Evolutionary conservation across 2,888 invertebrate species (phyloP), one percentile per base, ranked within the genome.

Genomic region (Torymus tubicola): DNA sequence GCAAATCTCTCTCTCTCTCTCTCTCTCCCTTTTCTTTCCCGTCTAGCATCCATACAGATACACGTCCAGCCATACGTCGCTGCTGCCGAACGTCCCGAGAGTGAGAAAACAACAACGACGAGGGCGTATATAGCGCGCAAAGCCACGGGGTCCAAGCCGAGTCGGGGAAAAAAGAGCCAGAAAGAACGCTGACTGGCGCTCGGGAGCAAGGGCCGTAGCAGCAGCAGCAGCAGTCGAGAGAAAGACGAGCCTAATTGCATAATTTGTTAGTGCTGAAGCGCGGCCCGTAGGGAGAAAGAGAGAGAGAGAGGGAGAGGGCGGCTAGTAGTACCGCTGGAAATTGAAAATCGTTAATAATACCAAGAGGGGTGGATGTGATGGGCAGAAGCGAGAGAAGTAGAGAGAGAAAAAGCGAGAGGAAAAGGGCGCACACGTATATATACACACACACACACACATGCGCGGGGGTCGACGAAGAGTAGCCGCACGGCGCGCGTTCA

Each of bases 261-360:
- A 86, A 88, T 88, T 88, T 87, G 88, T 87, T 86, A 86, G 84
- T 84, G 84, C 84, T 84, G 81, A 85, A 83, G 83, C 77, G 42
- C 65, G 16, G 31, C n/a, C 42, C 42, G 18, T 8, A 55, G 31
- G 58, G 65, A 11, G n/a, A 31, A n/a, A n/a, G 71, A 10, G 57
- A 24, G 63, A 42, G 76, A 50, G 53, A 24, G 53, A 16, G 72
- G 5, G 57, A 31, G 63, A 42, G 76, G 61, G 53, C 18, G 53
- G 67, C 82, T 78, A 77, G 82, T 80, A 84, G 86, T 84, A 85
- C 85, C 85, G 84, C 83, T 85, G 86, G 85, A 88, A 88, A 88
- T 88, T 88, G 88, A 88, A 88, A 87, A 87, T 88, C 88, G 87
- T 89, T 88, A 88, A 88, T 88, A 88, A 88, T 84, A 82, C 82